Evolutionary conservation across 2,888 invertebrate genomes (phyloP), one percentile per base, ranked within the genome.

Genomic region (Gymnosoma rotundatum): DNA sequence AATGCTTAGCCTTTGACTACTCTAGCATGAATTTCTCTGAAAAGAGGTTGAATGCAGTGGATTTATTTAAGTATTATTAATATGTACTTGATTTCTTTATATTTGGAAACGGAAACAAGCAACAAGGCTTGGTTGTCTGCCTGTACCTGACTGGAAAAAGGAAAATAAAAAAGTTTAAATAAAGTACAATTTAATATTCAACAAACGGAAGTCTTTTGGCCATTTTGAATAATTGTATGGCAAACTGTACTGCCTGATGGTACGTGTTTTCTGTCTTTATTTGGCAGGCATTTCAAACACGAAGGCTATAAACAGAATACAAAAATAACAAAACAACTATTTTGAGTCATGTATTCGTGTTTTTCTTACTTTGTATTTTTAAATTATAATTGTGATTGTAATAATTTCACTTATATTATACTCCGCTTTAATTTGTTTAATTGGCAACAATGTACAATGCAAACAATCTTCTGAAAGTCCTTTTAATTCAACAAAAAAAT

Each of bases 201-300:
- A 76, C 58, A 76, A 84, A 80, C 83, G 83, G 83, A 84, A 84
- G 80, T 81, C 80, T 80, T 83, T 84, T 76, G 78, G 80, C 83
- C 83, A 84, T 84, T 83, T 84, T 80, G 80, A 84, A 84, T 84
- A 84, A 84, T 81, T 75, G 69, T 81, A 38, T 64, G 72, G n/a
- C 80, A 56, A 69, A 54, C 36, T 48, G 69, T 45, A 36, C 48
- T 25, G 38, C 54, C 20, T 74, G 61, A 3, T 45, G 2, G 52
- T 32, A 38, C 21, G 8, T 25, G 63, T 38, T 1, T 45, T 42
- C 21, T 45, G 42, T 45, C 16, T 66, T 56, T 9, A 63, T 64
- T 56, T 64, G 74, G 56, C 56, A 32, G 8, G 64, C 56, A 21
- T 36, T 20, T 56, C 56, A 0, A 18, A 20, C 7, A 18, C n/a